phyloP scores from a whole-genome alignment of 2,113 vertebrate genomes.

The Oncorhynchus gorbuscha region DNA sequence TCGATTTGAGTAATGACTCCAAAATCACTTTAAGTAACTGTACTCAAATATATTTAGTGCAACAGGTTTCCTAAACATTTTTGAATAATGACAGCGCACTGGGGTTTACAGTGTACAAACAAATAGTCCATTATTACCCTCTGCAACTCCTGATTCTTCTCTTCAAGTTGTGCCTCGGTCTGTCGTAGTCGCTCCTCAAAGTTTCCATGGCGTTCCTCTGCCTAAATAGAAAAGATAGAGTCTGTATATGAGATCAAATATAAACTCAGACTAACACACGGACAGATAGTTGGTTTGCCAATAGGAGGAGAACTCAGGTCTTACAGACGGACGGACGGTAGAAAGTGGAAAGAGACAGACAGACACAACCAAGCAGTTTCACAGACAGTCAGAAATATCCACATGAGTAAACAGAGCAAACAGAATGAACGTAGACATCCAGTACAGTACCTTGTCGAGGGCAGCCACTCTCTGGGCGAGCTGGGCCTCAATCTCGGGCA shows the following conservation, averaged over 20 bases:
- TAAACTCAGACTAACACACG: background rate
- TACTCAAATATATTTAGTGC: too few relatives aligned
- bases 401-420: background rate
- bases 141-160: conserved; percentile 93
- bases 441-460: conserved; percentile 81
- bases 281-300: too few relatives aligned
- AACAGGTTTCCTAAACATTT: too few relatives aligned
- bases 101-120: background rate
- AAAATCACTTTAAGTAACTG: too few relatives aligned
- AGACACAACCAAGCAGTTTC: background rate
- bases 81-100: too few relatives aligned
- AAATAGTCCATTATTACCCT: conserved; percentile 67
- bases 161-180: conserved; percentile 88
- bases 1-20: too few relatives aligned
- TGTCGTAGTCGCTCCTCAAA: conserved; percentile 90
- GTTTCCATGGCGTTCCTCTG: conserved; percentile 90
- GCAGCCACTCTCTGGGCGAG: conserved; percentile 89
- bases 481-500: conserved; percentile 91
- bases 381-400: background rate
- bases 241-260: background rate
- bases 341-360: background rate
- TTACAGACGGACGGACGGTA: background rate
- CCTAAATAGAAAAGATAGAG: conserved; percentile 61
- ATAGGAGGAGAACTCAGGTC: background rate
- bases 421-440: background rate